Conservation (phyloP, 2,797 vertebrate genomes). For the Phrynocephalus vlangalii region DNA sequence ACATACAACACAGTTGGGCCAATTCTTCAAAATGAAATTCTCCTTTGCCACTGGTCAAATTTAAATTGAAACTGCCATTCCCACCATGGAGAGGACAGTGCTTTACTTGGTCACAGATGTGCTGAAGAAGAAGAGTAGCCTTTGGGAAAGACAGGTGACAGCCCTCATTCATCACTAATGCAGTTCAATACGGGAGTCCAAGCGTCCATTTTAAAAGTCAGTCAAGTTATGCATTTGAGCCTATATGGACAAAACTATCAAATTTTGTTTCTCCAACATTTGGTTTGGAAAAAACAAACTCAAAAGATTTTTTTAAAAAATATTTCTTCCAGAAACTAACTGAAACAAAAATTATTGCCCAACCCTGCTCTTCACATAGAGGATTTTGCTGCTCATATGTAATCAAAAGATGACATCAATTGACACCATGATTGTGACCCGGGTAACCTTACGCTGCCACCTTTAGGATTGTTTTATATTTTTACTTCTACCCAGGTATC, state of each 20-base stretch:
- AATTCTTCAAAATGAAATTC: background rate
- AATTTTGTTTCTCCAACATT: background rate
- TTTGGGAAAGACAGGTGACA: background rate
- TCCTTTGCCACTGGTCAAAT: background rate
- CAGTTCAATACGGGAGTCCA: background rate
- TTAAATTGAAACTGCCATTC: background rate
- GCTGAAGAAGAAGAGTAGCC: background rate
- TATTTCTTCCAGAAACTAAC: background rate
- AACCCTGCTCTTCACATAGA: background rate
- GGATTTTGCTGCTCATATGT: background rate
- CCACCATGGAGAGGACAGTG: background rate
- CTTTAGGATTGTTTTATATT: no score
- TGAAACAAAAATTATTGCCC: background rate
- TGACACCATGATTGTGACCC: background rate
- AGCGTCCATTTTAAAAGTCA: background rate
- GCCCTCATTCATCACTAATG: background rate
- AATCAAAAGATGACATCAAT: background rate
- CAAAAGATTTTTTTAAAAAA: background rate
- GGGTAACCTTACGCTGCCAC: no score
- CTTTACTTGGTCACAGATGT: background rate
- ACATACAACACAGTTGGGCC: background rate
- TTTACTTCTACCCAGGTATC: no score
- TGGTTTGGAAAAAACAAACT: no score
- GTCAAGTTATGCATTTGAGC: background rate
- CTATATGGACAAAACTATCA: background rate